Base-by-base conservation (phyloP, 2,113 vertebrate species). In the Nothoprocta perdicaria region DNA sequence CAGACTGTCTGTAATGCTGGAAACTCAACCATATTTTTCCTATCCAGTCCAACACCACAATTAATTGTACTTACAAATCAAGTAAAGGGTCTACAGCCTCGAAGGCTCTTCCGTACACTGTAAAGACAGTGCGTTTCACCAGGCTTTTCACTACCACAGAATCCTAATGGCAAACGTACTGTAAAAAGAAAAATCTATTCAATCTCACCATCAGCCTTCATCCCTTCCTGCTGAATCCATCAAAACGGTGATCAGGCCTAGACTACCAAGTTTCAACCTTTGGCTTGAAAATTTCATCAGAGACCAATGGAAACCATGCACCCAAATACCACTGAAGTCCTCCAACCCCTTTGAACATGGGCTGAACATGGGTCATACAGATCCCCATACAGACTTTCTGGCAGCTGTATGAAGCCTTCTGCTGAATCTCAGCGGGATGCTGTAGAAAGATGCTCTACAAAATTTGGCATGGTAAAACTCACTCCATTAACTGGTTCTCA, bases 231-330 rank as follows among this genome's bases (percentile, higher is more conserved):
- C 29, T 80, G 50, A 78, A 79, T 18, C 67, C 74, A 48, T 4
- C 71, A 3, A 46, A 71, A 50, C 3, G 2, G 6, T 9, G 33
- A 17, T 4, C 33, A 27, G 35, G 41, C 19, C 12, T 15, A 1
- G 0, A 24, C 17, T 2, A 16, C 9, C 21, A 19, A 16, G 46
- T 58, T n/a, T 2, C 71, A 43, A 1, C 4, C 43, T 46, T n/a
- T 52, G 43, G 27, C n/a, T 2, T 9, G 43, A 29, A 18, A 12
- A 10, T 4, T 58, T 69, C 35, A 48, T 22, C 33, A 26, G 14
- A 31, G 11, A 35, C 22, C 55, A 9, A 6, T 5, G 26, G 27
- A 50, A 61, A n/a, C 0, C 14, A 29, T 6, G 21, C 2, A 84
- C 27, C 26, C 14, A 48, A 57, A 3, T 2, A n/a, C 66, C 72